These are phyloP conservation scores for Peromyscus maniculatus DNA, from an alignment of 2,113 vertebrate species.

Conservation along the genomic window DNA sequence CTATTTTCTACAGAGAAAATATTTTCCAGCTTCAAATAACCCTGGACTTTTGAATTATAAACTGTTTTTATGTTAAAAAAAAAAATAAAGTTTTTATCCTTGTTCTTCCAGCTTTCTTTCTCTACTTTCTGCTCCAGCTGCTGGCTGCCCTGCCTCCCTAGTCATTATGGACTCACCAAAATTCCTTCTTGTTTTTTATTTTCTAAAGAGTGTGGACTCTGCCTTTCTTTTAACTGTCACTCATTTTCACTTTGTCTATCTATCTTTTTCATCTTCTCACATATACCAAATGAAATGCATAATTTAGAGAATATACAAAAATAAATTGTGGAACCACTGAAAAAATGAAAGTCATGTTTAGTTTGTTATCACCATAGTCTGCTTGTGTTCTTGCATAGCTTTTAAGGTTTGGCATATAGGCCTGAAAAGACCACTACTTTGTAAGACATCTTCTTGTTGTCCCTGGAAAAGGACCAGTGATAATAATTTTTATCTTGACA, in stretches of 20 bases:
- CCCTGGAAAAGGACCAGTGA: background rate
- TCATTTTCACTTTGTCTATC: background rate
- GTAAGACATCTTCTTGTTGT: background rate
- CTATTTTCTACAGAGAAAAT: too few relatives aligned
- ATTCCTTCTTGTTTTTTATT: background rate
- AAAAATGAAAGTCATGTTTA: background rate
- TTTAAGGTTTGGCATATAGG: background rate
- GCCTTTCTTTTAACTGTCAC: background rate
- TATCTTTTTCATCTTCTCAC: background rate
- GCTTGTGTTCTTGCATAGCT: background rate
- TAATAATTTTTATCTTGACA: conserved; percentile 7
- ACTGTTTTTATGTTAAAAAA: too few relatives aligned
- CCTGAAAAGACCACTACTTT: background rate
- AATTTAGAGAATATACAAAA: background rate
- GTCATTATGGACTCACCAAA: background rate
- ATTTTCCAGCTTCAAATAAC: too few relatives aligned
- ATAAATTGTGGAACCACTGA: background rate
- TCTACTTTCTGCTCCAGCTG: background rate
- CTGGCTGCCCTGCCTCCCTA: background rate
- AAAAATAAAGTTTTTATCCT: background rate
- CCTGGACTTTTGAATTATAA: too few relatives aligned
- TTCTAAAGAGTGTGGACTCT: background rate
- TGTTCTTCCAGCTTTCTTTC: background rate
- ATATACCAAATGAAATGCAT: background rate
- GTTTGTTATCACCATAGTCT: background rate